phyloP scores from a whole-genome alignment of 2,797 vertebrate species.

The Falco cherrug region DNA sequence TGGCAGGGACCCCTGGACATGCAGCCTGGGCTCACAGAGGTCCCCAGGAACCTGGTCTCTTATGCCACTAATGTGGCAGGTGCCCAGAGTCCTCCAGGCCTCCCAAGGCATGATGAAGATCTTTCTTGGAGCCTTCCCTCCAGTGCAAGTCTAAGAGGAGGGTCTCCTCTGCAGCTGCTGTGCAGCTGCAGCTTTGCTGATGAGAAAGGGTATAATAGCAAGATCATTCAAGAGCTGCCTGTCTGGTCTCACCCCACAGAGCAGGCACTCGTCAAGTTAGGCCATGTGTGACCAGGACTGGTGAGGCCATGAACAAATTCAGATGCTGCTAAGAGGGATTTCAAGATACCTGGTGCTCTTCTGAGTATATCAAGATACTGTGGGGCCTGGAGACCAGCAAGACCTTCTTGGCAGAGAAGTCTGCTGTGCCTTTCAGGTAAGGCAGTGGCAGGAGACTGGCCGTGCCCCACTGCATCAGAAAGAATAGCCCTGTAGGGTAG shows the following conservation, averaged over 20 bases:
- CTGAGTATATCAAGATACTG: background rate
- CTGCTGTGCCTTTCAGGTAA: background rate
- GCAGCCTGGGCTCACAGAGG: background rate
- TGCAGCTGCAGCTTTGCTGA: background rate
- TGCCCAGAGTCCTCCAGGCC: background rate
- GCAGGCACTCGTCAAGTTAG: background rate
- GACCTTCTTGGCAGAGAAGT: background rate
- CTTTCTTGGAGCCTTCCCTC: background rate
- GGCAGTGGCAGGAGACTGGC: background rate
- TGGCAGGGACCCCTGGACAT: background rate
- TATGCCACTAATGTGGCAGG: too few relatives aligned
- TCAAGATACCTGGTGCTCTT: background rate
- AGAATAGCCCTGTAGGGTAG: background rate
- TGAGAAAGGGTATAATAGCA: background rate
- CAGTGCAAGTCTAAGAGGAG: background rate
- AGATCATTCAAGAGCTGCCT: background rate
- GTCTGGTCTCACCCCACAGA: background rate
- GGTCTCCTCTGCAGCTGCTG: background rate
- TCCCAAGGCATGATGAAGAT: background rate
- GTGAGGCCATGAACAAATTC: background rate
- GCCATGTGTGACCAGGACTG: background rate
- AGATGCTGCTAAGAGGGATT: background rate
- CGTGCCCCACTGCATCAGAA: background rate
- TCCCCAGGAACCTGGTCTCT: background rate
- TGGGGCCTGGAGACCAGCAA: background rate